Evolutionary conservation across 2,797 vertebrate genomes (phyloP), one percentile per base, ranked within the genome.

Genomic region (Sebastes kiyomatsui): DNA sequence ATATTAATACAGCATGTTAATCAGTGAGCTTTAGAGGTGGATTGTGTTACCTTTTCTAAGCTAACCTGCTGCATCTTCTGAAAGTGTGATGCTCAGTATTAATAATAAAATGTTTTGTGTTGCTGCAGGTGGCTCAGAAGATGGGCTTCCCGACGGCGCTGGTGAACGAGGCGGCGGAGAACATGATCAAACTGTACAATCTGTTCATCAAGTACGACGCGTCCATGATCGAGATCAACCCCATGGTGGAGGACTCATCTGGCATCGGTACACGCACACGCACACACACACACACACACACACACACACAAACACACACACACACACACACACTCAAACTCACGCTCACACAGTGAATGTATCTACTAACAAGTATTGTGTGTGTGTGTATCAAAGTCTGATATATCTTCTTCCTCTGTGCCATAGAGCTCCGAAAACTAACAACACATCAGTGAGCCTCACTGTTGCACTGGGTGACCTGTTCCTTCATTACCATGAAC

Each of bases 171-270:
- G 98, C 98, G 2, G 98, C 98, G 2, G 96, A 97, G 88, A 99
- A 97, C 93, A 99, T 99, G 97, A 91, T 99, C 83, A 99, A 98
- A 89, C 95, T 99, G 10, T 99, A 99, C 90, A 95, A 97, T 23
- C 90, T 99, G 67, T 99, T 99, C 92, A 94, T 99, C 90, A 97
- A 98, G 91, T 99, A 99, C 1, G 98, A 99, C 80, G 98, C 98
- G 14, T 98, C 97, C 62, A 99, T 99, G 98, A 67, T 99, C 58
- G 98, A 99, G 96, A 99, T 99, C 94, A 99, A 99, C 94, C 98
- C 98, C 78, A 98, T 99, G 98, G 98, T 99, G 91, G 98, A 99
- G 91, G 98, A 99, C 94, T 94, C 98, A 0, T 98, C 97, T 67
- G 98, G 98, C 92, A 93, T 97, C 13, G 98, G 98, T 99, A 90